These are phyloP conservation scores for Apostichopus californicus DNA, from an alignment of 35 echinoderm and acorn worm genomes.

Conservation along the genomic window DNA sequence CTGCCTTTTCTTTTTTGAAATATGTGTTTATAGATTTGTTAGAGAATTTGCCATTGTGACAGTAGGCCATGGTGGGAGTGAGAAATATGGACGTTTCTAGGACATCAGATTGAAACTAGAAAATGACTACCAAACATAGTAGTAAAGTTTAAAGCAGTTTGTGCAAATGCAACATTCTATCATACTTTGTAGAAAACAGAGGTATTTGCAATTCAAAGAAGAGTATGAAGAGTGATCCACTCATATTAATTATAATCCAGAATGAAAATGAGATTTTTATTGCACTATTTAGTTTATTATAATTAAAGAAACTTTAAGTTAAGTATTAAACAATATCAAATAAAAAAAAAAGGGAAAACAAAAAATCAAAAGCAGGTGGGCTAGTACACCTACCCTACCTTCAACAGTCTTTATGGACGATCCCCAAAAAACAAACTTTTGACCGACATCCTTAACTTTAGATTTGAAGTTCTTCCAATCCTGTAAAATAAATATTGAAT, in stretches of 20 bases:
- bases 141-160: not conserved
- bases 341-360: not conserved
- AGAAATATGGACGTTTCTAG: too few relatives aligned
- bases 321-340: not conserved
- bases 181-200: not conserved
- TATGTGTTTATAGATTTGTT: too few relatives aligned
- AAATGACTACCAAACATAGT: too few relatives aligned
- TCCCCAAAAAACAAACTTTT: slow-evolving; percentile 18
- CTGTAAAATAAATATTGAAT: not conserved
- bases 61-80: too few relatives aligned
- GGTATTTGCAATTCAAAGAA: too few relatives aligned
- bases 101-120: too few relatives aligned
- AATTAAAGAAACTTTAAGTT: too few relatives aligned
- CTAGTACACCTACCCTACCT: not conserved
- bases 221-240: not conserved
- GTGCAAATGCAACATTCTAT: not conserved
- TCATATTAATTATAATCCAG: not conserved
- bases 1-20: too few relatives aligned
- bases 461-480: not conserved
- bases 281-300: not conserved
- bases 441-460: not conserved
- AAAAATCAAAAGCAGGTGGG: not conserved
- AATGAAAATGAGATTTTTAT: not conserved
- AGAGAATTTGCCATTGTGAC: too few relatives aligned
- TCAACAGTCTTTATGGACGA: slow-evolving; percentile 5